Evolutionary conservation across 2,797 vertebrate genomes (phyloP).

Genomic region (Cyclura pinguis): DNA sequence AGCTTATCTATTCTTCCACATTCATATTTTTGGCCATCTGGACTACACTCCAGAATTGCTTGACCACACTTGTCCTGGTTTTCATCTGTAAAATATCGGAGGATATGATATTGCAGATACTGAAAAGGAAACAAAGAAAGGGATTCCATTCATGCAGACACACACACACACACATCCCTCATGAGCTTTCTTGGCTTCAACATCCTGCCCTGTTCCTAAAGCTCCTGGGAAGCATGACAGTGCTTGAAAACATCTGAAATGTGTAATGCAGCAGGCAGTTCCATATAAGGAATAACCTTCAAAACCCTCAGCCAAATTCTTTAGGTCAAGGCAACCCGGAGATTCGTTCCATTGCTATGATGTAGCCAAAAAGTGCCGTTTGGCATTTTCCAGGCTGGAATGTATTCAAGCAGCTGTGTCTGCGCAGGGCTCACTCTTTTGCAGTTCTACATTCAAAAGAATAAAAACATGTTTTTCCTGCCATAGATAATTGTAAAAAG

Average conservation of each 20-base stretch:
- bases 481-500: slow-evolving; percentile 1
- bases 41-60: too few species aligned
- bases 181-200: slow-evolving; percentile 44
- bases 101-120: slow-evolving; percentile 45
- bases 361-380: slow-evolving; percentile 50
- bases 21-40: too few species aligned
- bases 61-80: too few species aligned
- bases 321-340: slow-evolving; percentile 74
- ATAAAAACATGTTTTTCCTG: slow-evolving; percentile 17
- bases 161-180: not conserved
- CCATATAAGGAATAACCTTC: slow-evolving; percentile 75
- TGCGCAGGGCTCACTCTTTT: not conserved
- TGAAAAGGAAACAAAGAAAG: slow-evolving; percentile 37
- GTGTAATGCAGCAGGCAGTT: slow-evolving; percentile 55
- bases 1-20: too few species aligned
- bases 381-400: slow-evolving; percentile 52
- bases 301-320: slow-evolving; percentile 70
- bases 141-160: slow-evolving; percentile 44
- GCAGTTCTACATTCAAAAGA: not conserved
- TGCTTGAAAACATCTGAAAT: slow-evolving; percentile 65
- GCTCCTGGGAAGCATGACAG: slow-evolving; percentile 54
- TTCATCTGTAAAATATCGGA: too few species aligned
- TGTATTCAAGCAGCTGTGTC: slow-evolving; percentile 37
- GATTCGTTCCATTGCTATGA: slow-evolving; percentile 63
- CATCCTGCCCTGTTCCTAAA: slow-evolving; percentile 20